phyloP scores from a whole-genome alignment of 2,797 vertebrate genomes.

The Remorina albescens region DNA sequence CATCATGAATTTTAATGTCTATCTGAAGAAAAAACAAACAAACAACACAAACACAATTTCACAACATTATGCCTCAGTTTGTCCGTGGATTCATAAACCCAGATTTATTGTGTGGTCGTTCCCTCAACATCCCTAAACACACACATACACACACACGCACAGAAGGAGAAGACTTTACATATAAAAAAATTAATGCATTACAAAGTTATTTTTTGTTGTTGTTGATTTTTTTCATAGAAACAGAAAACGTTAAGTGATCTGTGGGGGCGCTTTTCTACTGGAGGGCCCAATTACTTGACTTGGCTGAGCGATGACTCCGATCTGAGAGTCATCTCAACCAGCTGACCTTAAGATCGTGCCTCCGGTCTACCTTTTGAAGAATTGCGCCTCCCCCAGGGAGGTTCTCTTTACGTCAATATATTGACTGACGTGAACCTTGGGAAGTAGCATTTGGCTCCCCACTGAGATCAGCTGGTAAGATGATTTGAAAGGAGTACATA shows the following conservation, averaged over 20 bases:
- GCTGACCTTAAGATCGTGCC: slow-evolving; percentile 34
- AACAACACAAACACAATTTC: no score
- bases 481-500: slow-evolving; percentile 22
- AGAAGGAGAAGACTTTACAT: no score
- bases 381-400: background rate
- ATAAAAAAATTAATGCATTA: no score
- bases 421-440: slow-evolving; percentile 30
- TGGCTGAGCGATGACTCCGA: slow-evolving; percentile 3
- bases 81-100: no score
- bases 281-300: slow-evolving; percentile 42
- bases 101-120: no score
- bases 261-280: background rate
- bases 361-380: slow-evolving; percentile 30
- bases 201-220: no score
- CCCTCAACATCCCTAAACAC: no score
- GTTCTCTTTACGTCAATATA: slow-evolving; percentile 27
- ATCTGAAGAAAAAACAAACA: no score
- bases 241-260: background rate
- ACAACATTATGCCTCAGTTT: no score
- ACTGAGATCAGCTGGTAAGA: background rate
- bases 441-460: background rate
- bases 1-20: no score
- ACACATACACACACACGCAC: no score
- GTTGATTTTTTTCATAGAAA: background rate
- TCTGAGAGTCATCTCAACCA: slow-evolving; percentile 15